phyloP scores from a whole-genome alignment of 2,888 invertebrate species.

The Pristionchus arcanus region DNA sequence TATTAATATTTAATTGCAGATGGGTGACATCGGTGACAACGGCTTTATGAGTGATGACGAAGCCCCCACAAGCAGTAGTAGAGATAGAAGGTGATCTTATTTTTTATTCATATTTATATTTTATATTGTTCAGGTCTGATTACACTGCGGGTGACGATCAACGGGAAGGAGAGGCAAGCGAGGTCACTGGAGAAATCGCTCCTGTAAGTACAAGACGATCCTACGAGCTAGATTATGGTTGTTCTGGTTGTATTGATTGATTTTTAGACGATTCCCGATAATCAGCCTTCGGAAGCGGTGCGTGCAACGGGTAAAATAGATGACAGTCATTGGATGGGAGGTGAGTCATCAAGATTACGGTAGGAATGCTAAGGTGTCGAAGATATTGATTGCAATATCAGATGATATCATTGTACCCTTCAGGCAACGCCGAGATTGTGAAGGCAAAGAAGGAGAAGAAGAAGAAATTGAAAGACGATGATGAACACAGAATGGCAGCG shows the following conservation, averaged over 20 bases:
- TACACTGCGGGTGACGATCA: background rate
- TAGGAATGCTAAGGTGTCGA: background rate
- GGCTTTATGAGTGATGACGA: background rate
- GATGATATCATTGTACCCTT: background rate
- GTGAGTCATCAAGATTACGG: background rate
- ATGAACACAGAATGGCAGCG: background rate
- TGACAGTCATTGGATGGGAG: constrained; percentile 52
- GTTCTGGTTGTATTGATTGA: background rate
- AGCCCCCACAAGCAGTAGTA: background rate
- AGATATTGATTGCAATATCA: background rate
- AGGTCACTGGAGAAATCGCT: background rate
- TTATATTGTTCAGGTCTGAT: background rate
- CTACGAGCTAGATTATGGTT: background rate
- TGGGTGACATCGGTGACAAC: background rate
- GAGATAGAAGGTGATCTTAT: background rate
- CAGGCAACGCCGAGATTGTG: constrained; percentile 21
- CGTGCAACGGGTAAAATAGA: background rate
- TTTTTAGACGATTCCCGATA: background rate
- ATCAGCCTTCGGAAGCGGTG: constrained; percentile 19
- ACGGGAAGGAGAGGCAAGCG: background rate
- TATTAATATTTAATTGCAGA: background rate
- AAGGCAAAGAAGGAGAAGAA: constrained; percentile 15
- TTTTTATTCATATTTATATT: background rate
- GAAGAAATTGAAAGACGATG: constrained; percentile 15
- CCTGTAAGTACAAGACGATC: background rate